Percentiles rank a stretch among this genome's conserved stretches.
phyloP scores from a whole-genome alignment of 2,888 invertebrate species.

The Yponomeuta cagnagella region DNA sequence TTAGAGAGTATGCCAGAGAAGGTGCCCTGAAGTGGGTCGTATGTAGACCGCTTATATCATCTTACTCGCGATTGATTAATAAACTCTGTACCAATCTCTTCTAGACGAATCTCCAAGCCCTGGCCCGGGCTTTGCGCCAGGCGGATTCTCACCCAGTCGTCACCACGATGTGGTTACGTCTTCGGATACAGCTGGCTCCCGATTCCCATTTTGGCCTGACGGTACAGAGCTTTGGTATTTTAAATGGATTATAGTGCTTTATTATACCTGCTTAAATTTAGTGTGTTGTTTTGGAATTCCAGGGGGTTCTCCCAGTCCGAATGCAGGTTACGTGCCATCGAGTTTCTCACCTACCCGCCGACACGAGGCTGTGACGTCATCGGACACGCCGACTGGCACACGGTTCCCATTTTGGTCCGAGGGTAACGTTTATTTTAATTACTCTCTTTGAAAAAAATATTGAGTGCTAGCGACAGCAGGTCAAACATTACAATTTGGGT shows the following conservation, averaged over 20 bases:
- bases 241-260: not conserved
- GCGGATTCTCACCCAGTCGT: constrained; percentile 57
- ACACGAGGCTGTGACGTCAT: constrained; percentile 59
- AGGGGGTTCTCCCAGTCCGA: constrained; percentile 61
- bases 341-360: constrained; percentile 58
- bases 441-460: not conserved
- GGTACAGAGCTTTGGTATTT: constrained; percentile 30
- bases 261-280: not conserved
- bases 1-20: no score
- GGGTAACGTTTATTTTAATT: constrained; percentile 36
- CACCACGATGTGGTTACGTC: constrained; percentile 65
- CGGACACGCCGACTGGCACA: constrained; percentile 43
- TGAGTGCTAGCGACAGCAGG: not conserved
- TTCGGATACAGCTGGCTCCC: constrained; percentile 51
- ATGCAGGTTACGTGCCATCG: constrained; percentile 47
- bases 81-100: constrained; percentile 19
- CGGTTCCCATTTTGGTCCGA: constrained; percentile 64
- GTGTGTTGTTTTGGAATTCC: constrained; percentile 21
- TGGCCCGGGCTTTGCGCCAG: constrained; percentile 52
- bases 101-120: constrained; percentile 62
- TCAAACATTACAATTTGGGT: no score
- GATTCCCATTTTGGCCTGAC: constrained; percentile 61
- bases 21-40: no score
- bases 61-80: no score
- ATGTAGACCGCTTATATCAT: no score